Percentiles rank a stretch among this genome's conserved stretches.
These are phyloP conservation scores for Athrips mouffetella DNA, from an alignment of 2,888 invertebrate species.

Conservation along the genomic window DNA sequence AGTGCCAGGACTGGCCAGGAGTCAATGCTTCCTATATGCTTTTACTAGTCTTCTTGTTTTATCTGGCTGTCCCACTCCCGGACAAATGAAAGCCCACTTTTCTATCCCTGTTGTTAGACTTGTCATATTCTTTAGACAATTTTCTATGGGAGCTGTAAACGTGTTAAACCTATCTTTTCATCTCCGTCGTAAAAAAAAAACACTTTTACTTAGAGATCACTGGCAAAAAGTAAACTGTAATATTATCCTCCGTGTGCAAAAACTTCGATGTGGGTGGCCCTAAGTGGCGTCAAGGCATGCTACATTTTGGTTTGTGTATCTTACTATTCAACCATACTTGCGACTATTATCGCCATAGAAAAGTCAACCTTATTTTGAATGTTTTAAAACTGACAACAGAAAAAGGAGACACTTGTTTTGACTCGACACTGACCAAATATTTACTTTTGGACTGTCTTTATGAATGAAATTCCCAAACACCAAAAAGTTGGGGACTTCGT, in stretches of 20 bases:
- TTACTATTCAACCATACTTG: slow-evolving; percentile 24
- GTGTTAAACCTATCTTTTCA: not conserved
- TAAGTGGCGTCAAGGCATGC: slow-evolving; percentile 66
- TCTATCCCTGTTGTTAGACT: too few relatives aligned
- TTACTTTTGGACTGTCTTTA: slow-evolving; percentile 61
- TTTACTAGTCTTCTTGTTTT: too few relatives aligned
- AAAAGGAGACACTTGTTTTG: slow-evolving; percentile 26
- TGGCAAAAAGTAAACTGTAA: slow-evolving; percentile 54
- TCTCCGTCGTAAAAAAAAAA: not conserved
- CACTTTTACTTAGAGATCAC: slow-evolving; percentile 46
- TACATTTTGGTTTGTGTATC: slow-evolving; percentile 57
- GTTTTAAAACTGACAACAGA: too few relatives aligned
- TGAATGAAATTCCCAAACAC: slow-evolving; percentile 68
- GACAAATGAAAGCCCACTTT: too few relatives aligned
- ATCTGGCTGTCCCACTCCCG: too few relatives aligned
- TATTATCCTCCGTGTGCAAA: slow-evolving; percentile 55
- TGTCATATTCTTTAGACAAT: not conserved
- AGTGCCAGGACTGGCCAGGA: too few relatives aligned
- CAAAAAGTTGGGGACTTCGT: slow-evolving; percentile 35
- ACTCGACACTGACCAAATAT: slow-evolving; percentile 58
- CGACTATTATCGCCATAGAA: slow-evolving; percentile 3
- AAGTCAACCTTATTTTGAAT: slow-evolving; percentile 23
- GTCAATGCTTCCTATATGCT: too few relatives aligned
- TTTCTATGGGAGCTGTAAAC: not conserved
- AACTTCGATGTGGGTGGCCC: slow-evolving; percentile 68